Evolutionary conservation across 2,888 invertebrate species (phyloP).

Genomic region (Aphodius sticticus): DNA sequence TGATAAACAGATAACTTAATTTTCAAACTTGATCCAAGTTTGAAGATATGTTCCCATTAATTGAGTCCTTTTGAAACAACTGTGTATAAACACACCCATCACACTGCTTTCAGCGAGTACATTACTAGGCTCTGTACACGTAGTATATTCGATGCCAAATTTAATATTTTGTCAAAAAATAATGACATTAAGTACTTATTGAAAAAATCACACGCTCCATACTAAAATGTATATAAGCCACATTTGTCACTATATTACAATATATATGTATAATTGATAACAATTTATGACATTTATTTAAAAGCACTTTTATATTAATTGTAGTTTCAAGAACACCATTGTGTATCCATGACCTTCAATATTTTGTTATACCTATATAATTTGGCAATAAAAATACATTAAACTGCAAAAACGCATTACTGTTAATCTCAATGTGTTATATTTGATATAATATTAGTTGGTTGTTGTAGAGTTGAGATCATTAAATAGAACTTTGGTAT

Average conservation of each 20-base stretch:
- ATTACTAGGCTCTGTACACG: too few relatives aligned
- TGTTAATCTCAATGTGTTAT: too few relatives aligned
- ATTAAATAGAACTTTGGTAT: not conserved
- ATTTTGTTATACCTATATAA: too few relatives aligned
- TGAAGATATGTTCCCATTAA: too few relatives aligned
- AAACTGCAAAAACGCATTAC: too few relatives aligned
- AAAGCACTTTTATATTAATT: constrained; percentile 4
- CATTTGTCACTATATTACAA: constrained; percentile 4
- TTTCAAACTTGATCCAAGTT: too few relatives aligned
- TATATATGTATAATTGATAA: not conserved
- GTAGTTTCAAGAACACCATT: not conserved
- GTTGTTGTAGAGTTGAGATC: not conserved
- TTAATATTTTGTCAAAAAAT: not conserved
- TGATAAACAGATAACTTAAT: too few relatives aligned
- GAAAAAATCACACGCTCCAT: not conserved
- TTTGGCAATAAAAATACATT: too few relatives aligned
- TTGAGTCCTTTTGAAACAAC: too few relatives aligned
- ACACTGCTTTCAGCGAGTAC: too few relatives aligned
- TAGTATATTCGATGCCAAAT: not conserved
- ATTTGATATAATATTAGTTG: too few relatives aligned
- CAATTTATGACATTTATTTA: not conserved
- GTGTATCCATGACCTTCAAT: not conserved
- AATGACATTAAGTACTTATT: not conserved
- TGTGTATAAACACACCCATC: too few relatives aligned
- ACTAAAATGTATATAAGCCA: constrained; percentile 4